Percentiles rank a stretch among this genome's conserved stretches.
These are phyloP conservation scores for Styela plicata DNA, from an alignment of 23 tunicate species.

Conservation along the genomic window DNA sequence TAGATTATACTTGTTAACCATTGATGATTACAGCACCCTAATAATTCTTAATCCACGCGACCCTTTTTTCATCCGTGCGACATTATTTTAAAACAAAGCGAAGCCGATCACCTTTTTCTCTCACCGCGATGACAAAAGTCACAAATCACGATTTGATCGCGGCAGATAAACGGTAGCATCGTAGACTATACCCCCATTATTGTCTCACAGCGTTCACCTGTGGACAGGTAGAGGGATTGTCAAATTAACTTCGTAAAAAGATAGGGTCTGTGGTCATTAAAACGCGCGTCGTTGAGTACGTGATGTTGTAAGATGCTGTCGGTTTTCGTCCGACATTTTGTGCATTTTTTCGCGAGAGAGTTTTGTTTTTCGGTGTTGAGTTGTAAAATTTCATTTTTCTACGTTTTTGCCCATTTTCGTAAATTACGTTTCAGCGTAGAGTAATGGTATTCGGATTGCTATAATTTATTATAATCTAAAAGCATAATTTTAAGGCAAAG, in stretches of 20 bases:
- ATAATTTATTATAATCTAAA: no score
- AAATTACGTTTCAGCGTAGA: no score
- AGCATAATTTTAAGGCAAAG: not conserved
- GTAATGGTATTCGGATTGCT: no score
- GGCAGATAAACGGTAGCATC: constrained; percentile 21
- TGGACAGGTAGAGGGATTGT: not conserved
- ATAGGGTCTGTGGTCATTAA: not conserved
- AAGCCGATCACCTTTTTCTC: constrained; percentile 2
- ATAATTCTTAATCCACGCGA: not conserved
- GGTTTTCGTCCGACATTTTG: constrained; percentile 5
- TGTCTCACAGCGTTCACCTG: not conserved
- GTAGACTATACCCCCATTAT: not conserved
- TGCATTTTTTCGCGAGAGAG: constrained; percentile 3
- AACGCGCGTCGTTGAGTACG: not conserved
- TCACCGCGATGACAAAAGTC: constrained; percentile 8
- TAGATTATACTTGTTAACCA: not conserved
- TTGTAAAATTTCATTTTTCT: not conserved
- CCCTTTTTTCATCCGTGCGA: not conserved
- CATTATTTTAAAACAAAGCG: not conserved
- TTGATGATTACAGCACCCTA: not conserved
- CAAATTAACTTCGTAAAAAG: not conserved
- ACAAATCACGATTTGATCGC: constrained; percentile 18
- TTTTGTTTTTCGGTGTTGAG: not conserved
- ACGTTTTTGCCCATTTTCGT: not conserved
- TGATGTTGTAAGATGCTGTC: not conserved